Conservation (phyloP, 2,797 vertebrate genomes). For the Diplodus puntazzo region DNA sequence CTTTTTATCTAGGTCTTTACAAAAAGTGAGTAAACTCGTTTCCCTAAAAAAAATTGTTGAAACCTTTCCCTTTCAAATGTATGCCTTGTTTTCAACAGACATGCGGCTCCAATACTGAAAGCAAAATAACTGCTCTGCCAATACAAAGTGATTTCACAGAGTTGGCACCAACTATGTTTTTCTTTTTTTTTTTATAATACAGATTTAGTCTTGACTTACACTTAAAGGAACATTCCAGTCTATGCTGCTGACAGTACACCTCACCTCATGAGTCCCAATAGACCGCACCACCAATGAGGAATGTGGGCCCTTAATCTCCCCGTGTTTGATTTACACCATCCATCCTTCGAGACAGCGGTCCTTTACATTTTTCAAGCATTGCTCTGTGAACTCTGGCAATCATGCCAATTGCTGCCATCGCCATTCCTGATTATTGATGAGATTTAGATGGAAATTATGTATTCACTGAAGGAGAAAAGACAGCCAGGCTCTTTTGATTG, state of each 20-base stretch:
- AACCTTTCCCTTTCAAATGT: background rate
- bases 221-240: constrained; percentile 8
- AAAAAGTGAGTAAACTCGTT: constrained; percentile 5
- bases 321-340: constrained; percentile 66
- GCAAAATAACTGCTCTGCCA: background rate
- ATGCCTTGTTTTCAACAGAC: background rate
- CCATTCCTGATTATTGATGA: constrained; percentile 75
- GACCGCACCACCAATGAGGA: constrained; percentile 21
- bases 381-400: constrained; percentile 62
- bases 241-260: constrained; percentile 34
- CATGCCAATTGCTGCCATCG: constrained; percentile 59
- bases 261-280: constrained; percentile 5
- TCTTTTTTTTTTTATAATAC: background rate
- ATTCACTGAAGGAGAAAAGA: constrained; percentile 62
- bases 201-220: background rate
- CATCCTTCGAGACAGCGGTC: constrained; percentile 44
- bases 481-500: constrained; percentile 70
- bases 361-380: constrained; percentile 51
- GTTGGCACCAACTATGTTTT: background rate
- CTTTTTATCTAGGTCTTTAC: background rate
- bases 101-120: background rate
- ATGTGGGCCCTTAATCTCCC: constrained; percentile 35
- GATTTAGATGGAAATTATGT: constrained; percentile 72
- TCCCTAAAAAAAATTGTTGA: background rate
- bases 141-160: constrained; percentile 14